These are phyloP conservation scores for Psittacus erithacus DNA, from an alignment of 2,113 vertebrate genomes.

Conservation along the genomic window DNA sequence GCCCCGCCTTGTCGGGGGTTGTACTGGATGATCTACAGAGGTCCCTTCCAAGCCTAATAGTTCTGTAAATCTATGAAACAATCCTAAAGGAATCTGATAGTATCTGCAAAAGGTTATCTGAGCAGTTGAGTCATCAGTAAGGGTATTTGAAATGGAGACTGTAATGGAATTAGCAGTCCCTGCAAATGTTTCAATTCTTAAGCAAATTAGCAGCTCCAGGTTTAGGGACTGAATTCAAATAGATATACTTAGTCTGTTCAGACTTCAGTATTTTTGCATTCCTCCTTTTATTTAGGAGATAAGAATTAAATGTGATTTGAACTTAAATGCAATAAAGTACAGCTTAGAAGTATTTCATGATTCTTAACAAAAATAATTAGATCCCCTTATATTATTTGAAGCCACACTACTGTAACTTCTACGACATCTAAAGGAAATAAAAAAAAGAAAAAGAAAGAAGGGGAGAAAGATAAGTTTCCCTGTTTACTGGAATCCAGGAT, in stretches of 20 bases:
- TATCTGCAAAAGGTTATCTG: neutral
- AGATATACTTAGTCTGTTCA: neutral
- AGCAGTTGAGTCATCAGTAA: neutral
- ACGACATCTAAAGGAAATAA: neutral
- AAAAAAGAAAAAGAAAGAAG: neutral
- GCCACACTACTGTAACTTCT: neutral
- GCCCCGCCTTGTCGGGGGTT: neutral
- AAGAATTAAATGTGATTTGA: constrained; percentile 64
- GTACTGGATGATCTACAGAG: neutral
- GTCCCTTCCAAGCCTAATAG: neutral
- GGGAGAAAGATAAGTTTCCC: constrained; percentile 37
- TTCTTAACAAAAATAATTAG: constrained; percentile 66
- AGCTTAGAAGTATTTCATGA: constrained; percentile 37
- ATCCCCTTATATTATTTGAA: constrained; percentile 52
- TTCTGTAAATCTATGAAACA: neutral
- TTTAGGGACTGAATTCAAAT: constrained; percentile 40
- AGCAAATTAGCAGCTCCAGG: constrained; percentile 47
- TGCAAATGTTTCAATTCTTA: constrained; percentile 53
- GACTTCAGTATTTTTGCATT: neutral
- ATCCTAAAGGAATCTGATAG: neutral
- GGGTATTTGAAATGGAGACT: constrained; percentile 1
- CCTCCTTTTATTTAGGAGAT: constrained; percentile 50
- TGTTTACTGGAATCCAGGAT: constrained; percentile 32
- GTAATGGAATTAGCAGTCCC: neutral
- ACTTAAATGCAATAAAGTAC: constrained; percentile 38